phyloP scores from a whole-genome alignment of 2,888 invertebrate species.

The Torymus auratus region DNA sequence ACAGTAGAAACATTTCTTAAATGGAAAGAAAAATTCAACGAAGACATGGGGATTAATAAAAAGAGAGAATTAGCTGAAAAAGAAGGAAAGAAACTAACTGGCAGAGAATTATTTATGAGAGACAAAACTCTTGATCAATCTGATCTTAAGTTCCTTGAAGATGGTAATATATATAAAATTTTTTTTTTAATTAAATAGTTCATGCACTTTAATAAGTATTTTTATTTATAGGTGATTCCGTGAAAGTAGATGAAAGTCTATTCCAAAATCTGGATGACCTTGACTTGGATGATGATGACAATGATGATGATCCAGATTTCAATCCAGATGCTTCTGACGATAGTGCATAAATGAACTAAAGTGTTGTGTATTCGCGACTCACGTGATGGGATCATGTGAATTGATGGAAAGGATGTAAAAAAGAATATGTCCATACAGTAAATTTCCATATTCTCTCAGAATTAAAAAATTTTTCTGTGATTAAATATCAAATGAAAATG shows the following conservation, averaged over 20 bases:
- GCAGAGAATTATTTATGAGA: conserved; percentile 93
- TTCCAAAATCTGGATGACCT: conserved; percentile 93
- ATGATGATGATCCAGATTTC: conserved; percentile 81
- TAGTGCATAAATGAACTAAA: conserved; percentile 66
- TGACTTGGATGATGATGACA: conserved; percentile 83
- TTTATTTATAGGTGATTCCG: conserved; percentile 81
- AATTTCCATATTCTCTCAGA: conserved; percentile 25
- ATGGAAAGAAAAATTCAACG: conserved; percentile 96
- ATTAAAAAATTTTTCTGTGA: conserved; percentile 37
- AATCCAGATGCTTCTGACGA: conserved; percentile 76
- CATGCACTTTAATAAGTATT: neutral
- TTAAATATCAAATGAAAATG: conserved; percentile 41
- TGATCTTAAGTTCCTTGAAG: conserved; percentile 96
- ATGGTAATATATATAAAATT: conserved; percentile 79
- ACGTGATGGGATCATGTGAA: conserved; percentile 18
- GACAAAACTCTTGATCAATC: conserved; percentile 97
- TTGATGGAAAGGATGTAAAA: conserved; percentile 25
- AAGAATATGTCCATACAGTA: conserved; percentile 14
- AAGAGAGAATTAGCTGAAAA: conserved; percentile 84
- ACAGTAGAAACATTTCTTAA: conserved; percentile 96
- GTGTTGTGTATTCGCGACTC: conserved; percentile 36
- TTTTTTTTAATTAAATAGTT: conserved; percentile 33
- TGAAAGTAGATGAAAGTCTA: conserved; percentile 94
- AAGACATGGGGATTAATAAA: conserved; percentile 88
- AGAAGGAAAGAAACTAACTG: conserved; percentile 91